Evolutionary conservation across 2,113 vertebrate species (phyloP).

Genomic region (Xenopus laevis): DNA sequence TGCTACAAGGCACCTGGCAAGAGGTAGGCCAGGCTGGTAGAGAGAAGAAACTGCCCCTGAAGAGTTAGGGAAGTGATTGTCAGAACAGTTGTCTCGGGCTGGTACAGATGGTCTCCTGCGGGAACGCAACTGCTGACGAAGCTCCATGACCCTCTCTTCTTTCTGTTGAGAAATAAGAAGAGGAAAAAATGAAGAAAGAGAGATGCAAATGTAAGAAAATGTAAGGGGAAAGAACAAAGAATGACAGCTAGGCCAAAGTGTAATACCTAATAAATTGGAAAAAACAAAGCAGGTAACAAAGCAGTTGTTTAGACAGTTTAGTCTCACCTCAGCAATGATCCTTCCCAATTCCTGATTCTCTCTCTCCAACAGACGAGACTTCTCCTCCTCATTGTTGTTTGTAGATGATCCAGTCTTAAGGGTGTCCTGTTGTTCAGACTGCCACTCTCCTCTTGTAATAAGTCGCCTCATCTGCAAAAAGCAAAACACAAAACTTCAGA

Average conservation of each 20-base stretch:
- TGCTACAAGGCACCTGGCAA: conserved; percentile 52
- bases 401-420: conserved; percentile 93
- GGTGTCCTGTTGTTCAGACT: conserved; percentile 94
- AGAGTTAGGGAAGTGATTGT: conserved; percentile 71
- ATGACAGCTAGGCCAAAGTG: neutral
- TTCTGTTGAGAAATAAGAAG: conserved; percentile 66
- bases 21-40: conserved; percentile 64
- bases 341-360: conserved; percentile 92
- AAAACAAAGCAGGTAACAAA: conserved; percentile 3
- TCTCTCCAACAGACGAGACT: conserved; percentile 86
- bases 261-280: neutral
- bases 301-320: no score
- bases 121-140: conserved; percentile 82
- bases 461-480: conserved; percentile 81
- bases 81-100: conserved; percentile 67
- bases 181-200: neutral
- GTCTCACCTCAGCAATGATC: conserved; percentile 86
- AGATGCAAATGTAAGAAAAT: neutral
- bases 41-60: conserved; percentile 54
- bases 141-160: conserved; percentile 83
- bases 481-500: neutral
- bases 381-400: conserved; percentile 96
- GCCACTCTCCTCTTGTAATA: conserved; percentile 93
- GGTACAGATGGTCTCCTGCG: conserved; percentile 72
- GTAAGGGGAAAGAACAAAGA: neutral